These are phyloP conservation scores for Plagiodera versicolora DNA, from an alignment of 2,888 invertebrate genomes.

Conservation along the genomic window DNA sequence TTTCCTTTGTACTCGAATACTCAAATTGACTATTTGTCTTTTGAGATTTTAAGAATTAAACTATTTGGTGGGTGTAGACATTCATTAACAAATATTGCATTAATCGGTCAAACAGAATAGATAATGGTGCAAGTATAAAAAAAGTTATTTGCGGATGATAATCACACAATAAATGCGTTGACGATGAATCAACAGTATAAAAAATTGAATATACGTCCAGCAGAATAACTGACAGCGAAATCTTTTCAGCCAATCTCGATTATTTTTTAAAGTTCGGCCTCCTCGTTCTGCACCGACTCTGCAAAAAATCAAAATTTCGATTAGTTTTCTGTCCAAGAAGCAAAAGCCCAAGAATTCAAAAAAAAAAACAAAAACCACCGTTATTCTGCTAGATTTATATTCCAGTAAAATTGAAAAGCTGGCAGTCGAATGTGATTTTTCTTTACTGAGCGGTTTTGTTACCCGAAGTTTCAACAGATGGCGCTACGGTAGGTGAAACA, in stretches of 20 bases:
- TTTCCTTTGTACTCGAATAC: neutral
- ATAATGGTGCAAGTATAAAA: neutral
- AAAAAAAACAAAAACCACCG: too few relatives aligned
- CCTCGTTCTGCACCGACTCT: slow-evolving; percentile 34
- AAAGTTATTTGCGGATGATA: neutral
- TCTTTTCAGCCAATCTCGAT: slow-evolving; percentile 7
- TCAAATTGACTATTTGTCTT: neutral
- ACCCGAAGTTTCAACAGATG: too few relatives aligned
- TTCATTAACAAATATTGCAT: too few relatives aligned
- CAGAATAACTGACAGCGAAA: slow-evolving; percentile 37
- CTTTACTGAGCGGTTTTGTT: too few relatives aligned
- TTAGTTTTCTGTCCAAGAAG: slow-evolving; percentile 15
- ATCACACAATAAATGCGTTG: neutral
- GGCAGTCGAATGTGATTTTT: too few relatives aligned
- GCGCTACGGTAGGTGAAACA: too few relatives aligned
- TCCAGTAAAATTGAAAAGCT: too few relatives aligned
- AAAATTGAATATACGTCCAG: slow-evolving; percentile 31
- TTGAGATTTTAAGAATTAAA: too few relatives aligned
- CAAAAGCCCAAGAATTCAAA: too few relatives aligned
- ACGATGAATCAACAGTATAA: slow-evolving; percentile 6
- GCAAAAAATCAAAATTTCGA: slow-evolving; percentile 33
- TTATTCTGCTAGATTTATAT: too few relatives aligned
- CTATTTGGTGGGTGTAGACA: too few relatives aligned
- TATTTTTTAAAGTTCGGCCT: slow-evolving; percentile 26
- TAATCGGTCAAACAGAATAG: too few relatives aligned